phyloP scores from a whole-genome alignment of 2,888 invertebrate species.

The Chouioia cunea region DNA sequence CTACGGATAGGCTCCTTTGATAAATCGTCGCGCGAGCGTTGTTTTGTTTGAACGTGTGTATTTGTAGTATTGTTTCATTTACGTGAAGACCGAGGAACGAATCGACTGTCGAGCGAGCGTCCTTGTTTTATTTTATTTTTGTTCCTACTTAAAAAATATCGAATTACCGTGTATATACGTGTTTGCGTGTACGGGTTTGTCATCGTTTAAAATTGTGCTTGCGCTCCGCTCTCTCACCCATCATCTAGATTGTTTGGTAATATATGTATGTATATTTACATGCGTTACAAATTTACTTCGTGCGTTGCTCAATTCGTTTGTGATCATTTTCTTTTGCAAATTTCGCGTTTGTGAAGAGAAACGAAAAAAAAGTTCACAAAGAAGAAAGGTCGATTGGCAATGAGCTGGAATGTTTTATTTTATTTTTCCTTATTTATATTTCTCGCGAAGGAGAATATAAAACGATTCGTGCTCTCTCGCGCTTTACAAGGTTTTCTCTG shows the following conservation, averaged over 20 bases:
- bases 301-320: conserved; percentile 17
- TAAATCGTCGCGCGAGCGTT: not conserved
- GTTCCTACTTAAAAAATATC: conserved; percentile 47
- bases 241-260: conserved; percentile 39
- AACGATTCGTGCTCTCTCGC: not conserved
- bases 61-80: conserved; percentile 13
- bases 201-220: conserved; percentile 21
- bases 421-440: not conserved
- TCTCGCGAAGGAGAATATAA: not conserved
- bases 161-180: conserved; percentile 39
- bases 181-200: too few species aligned
- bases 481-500: conserved; percentile 1
- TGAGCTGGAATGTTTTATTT: conserved; percentile 35
- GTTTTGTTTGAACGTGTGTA: conserved; percentile 6
- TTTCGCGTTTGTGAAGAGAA: too few species aligned
- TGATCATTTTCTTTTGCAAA: too few species aligned
- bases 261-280: conserved; percentile 32
- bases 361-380: too few species aligned
- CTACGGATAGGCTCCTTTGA: too few species aligned
- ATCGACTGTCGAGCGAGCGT: conserved; percentile 29
- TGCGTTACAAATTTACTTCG: conserved; percentile 39
- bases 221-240: not conserved
- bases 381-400: conserved; percentile 23
- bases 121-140: conserved; percentile 13
- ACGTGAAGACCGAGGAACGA: conserved; percentile 36